Evolutionary conservation across 2,113 vertebrate genomes (phyloP).

Genomic region (Periophthalmus modestus): DNA sequence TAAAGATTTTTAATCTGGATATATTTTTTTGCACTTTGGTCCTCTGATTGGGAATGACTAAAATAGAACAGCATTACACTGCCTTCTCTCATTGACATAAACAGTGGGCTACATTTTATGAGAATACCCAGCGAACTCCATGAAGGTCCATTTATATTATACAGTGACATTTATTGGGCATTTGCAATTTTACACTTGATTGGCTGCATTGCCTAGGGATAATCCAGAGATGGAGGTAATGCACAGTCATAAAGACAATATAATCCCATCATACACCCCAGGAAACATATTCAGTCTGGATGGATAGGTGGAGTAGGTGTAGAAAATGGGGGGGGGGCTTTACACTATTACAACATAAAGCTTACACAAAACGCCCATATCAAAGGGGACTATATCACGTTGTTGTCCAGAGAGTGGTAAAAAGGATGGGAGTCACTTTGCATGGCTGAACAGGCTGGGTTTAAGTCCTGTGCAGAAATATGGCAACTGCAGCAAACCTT

Average conservation of each 20-base stretch:
- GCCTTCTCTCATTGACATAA: not conserved
- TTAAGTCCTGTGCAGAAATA: not conserved
- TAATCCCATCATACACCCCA: constrained; percentile 15
- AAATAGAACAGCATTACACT: not conserved
- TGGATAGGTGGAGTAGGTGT: not conserved
- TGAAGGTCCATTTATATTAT: not conserved
- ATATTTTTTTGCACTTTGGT: not conserved
- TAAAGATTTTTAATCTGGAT: too few species aligned
- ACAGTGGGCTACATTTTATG: not conserved
- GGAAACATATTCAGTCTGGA: not conserved
- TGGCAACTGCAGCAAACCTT: not conserved
- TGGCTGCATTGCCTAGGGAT: not conserved
- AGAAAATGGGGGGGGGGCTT: not conserved
- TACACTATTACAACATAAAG: not conserved
- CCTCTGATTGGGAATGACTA: not conserved
- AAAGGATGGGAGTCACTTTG: not conserved
- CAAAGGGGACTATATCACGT: not conserved
- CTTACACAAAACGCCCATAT: not conserved
- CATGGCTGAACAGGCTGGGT: not conserved
- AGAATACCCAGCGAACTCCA: not conserved
- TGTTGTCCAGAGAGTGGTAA: not conserved
- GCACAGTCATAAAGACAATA: constrained; percentile 9
- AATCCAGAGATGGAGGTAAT: not conserved
- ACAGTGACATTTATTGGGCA: not conserved
- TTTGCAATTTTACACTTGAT: constrained; percentile 3